Evolutionary conservation across 2,797 vertebrate genomes (phyloP).

Genomic region (Sphenodon punctatus): DNA sequence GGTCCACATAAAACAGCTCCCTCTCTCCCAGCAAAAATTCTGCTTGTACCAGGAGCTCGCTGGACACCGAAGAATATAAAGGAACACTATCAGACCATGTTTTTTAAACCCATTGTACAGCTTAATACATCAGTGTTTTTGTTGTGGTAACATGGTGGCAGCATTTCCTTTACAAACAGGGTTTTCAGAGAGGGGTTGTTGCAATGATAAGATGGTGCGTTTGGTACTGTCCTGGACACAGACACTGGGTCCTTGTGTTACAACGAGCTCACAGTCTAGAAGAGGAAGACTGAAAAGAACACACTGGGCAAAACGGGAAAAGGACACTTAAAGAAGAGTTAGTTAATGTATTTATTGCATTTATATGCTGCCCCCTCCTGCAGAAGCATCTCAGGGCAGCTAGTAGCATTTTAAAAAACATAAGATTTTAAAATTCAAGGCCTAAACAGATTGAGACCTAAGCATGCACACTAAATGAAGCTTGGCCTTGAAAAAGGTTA

Average conservation of each 20-base stretch:
- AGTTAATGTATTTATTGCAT: too few relatives aligned
- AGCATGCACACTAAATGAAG: neutral
- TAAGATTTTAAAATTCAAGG: too few relatives aligned
- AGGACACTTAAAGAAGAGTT: neutral
- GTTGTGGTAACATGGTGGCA: neutral
- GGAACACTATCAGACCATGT: neutral
- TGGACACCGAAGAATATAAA: neutral
- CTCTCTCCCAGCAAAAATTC: neutral
- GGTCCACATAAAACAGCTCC: neutral
- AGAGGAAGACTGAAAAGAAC: neutral
- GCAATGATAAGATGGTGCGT: neutral
- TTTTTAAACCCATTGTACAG: neutral
- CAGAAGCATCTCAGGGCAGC: too few relatives aligned
- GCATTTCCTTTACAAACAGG: neutral
- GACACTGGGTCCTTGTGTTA: accelerated
- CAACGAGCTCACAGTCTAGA: neutral
- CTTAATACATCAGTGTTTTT: neutral
- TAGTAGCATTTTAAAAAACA: too few relatives aligned
- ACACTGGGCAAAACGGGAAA: accelerated
- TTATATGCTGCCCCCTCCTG: too few relatives aligned
- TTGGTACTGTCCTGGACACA: neutral
- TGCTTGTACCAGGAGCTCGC: neutral
- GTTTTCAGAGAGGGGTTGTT: neutral
- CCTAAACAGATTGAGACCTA: too few relatives aligned
- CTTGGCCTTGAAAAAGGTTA: neutral